Conservation (phyloP, 2,797 vertebrate genomes). For the Meriones psammophilus region DNA sequence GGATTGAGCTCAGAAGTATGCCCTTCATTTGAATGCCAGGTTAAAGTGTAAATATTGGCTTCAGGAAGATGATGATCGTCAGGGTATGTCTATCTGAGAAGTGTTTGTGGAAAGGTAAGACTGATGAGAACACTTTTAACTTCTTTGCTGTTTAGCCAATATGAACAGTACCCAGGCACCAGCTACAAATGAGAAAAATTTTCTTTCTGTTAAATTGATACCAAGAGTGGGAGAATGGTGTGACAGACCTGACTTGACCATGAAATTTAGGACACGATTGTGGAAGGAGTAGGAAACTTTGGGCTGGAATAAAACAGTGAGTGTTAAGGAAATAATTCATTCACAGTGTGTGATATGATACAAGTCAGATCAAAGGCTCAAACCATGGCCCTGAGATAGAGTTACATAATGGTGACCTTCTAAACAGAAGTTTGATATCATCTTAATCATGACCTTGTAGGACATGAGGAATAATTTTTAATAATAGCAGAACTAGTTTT, state of each 20-base stretch:
- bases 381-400: not conserved
- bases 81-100: not conserved
- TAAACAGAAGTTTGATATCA: not conserved
- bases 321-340: not conserved
- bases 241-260: no score
- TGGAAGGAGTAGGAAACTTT: no score
- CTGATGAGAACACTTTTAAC: not conserved
- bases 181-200: not conserved
- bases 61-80: not conserved
- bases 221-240: no score
- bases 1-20: not conserved
- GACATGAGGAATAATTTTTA: not conserved
- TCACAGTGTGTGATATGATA: not conserved
- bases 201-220: not conserved
- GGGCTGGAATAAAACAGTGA: no score
- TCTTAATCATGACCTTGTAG: constrained; percentile 24
- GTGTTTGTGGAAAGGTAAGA: not conserved
- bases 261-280: no score
- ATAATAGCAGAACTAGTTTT: constrained; percentile 39
- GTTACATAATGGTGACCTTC: not conserved
- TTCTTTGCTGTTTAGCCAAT: not conserved
- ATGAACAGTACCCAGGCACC: not conserved
- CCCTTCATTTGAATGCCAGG: not conserved
- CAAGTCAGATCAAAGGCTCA: not conserved
- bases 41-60: constrained; percentile 28